Evolutionary conservation across 1,140 invertebrate genomes (phyloP).

Genomic region (Rhopalosiphum maidis): DNA sequence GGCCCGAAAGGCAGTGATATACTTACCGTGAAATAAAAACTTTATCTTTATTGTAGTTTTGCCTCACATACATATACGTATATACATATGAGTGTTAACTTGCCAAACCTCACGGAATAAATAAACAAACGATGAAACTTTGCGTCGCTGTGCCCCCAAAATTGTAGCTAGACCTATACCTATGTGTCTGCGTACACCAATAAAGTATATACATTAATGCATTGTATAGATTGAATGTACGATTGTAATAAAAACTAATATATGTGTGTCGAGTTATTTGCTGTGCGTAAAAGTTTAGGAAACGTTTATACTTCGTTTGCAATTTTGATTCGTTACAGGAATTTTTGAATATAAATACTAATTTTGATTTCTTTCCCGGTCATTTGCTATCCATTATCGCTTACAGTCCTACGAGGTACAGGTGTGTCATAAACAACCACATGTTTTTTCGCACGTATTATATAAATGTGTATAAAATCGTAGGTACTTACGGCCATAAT

Average conservation of each 20-base stretch:
- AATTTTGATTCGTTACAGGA: not conserved
- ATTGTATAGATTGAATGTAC: not conserved
- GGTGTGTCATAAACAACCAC: not conserved
- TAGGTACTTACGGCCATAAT: not conserved
- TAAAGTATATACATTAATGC: not conserved
- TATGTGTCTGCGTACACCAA: not conserved
- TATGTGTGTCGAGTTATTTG: not conserved
- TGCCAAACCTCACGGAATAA: not conserved
- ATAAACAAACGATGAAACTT: conserved; percentile 8
- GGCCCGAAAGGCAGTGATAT: not conserved
- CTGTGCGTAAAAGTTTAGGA: not conserved
- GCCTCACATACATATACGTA: not conserved
- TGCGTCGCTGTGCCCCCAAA: not conserved
- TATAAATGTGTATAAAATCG: not conserved
- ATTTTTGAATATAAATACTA: not conserved
- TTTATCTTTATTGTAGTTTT: not conserved
- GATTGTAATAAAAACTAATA: not conserved
- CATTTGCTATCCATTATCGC: not conserved
- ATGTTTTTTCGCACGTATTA: not conserved
- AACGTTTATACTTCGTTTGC: not conserved
- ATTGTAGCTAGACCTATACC: not conserved
- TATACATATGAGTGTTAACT: not conserved
- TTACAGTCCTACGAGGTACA: not conserved
- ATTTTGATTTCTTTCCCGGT: not conserved
- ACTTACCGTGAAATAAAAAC: not conserved